Conservation (phyloP, 30 jellyfish, hydroid and myxozoan species). For the Turritopsis dohrnii region DNA sequence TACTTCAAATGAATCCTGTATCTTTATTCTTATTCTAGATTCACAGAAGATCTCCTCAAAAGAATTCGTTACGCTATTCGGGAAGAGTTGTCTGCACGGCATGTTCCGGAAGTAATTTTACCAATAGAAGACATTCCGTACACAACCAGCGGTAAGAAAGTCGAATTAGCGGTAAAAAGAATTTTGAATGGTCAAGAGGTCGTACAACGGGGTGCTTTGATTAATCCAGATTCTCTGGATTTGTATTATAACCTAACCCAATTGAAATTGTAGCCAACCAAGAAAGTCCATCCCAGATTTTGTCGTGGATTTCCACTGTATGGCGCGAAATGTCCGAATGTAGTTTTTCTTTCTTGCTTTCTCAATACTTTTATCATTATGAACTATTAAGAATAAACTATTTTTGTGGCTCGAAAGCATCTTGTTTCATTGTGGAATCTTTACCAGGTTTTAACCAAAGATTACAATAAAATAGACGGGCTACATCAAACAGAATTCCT, state of each 20-base stretch:
- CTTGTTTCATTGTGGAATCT: no score
- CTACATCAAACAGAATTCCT: no score
- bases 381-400: no score
- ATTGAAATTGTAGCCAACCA: conserved; percentile 4
- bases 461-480: no score
- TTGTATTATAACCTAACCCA: conserved; percentile 59
- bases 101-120: conserved; percentile 80
- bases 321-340: no score
- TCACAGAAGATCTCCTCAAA: conserved; percentile 49
- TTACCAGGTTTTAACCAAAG: no score
- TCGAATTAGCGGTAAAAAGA: conserved; percentile 92
- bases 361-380: no score
- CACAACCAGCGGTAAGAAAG: conserved; percentile 96
- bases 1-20: no score
- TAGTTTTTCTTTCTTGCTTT: no score
- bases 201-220: conserved; percentile 69
- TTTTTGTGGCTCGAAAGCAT: no score
- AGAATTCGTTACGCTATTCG: conserved; percentile 52
- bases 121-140: conserved; percentile 85
- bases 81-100: conserved; percentile 79
- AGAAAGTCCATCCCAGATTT: no score
- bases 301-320: no score
- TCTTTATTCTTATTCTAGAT: conserved; percentile 32
- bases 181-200: conserved; percentile 79
- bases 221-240: conserved; percentile 91